A percentile compares a stretch with the other conserved stretches of the same genome.
Conservation (phyloP, 2,797 vertebrate species). For the Triplophysa bombifrons region DNA sequence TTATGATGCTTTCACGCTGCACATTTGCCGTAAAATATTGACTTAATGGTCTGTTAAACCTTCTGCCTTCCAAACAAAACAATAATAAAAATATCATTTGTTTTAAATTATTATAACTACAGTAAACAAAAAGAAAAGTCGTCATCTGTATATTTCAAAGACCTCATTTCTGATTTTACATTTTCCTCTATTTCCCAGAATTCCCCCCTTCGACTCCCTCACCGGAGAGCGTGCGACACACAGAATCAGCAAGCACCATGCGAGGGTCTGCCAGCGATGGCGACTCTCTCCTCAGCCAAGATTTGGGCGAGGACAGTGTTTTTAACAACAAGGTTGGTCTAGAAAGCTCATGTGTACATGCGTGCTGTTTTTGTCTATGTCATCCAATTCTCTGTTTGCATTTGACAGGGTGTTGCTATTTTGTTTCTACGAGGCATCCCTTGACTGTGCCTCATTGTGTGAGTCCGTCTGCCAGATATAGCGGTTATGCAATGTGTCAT, state of each 20-base stretch:
- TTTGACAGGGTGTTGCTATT: conserved; percentile 16
- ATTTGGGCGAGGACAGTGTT: conserved; percentile 69
- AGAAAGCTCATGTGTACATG: background rate
- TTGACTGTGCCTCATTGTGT: background rate
- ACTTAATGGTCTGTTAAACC: background rate
- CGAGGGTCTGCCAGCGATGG: conserved; percentile 51
- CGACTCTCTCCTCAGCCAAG: conserved; percentile 74
- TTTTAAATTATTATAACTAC: no score
- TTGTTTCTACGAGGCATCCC: conserved; percentile 14
- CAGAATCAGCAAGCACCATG: conserved; percentile 33
- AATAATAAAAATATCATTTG: no score
- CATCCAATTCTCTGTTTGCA: conserved; percentile 4
- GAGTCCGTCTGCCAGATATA: conserved; percentile 1
- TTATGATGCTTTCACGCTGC: background rate
- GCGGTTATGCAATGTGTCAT: conserved; percentile 21
- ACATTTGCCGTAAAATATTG: background rate
- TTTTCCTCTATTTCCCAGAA: conserved; percentile 26
- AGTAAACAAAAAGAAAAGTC: no score
- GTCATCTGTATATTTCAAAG: background rate
- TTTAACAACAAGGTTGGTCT: conserved; percentile 51
- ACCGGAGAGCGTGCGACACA: conserved; percentile 13
- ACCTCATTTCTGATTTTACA: background rate
- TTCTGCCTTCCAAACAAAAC: background rate
- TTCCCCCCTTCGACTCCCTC: background rate
- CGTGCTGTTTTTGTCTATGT: background rate